Conservation (phyloP, 2,888 invertebrate species). For the Agapostemon virescens region DNA sequence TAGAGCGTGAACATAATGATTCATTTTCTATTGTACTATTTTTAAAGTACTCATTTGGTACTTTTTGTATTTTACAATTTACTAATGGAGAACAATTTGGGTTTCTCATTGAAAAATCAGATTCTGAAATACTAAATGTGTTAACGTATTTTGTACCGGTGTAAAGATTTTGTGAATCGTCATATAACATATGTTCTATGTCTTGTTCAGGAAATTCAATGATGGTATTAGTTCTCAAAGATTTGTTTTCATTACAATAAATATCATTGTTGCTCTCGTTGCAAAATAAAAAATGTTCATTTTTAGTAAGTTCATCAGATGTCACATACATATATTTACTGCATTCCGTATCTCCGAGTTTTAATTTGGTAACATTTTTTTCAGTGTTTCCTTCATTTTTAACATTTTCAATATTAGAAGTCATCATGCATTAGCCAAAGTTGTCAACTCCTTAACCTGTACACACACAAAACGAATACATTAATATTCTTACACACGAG, state of each 20-base stretch:
- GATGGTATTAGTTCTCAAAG: slow-evolving; percentile 42
- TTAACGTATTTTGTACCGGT: slow-evolving; percentile 18
- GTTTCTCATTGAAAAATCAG: slow-evolving; percentile 19
- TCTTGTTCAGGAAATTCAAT: slow-evolving; percentile 54
- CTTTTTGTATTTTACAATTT: slow-evolving; percentile 36
- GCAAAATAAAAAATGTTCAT: slow-evolving; percentile 41
- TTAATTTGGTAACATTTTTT: slow-evolving; percentile 29
- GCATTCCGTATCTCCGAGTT: slow-evolving; percentile 31
- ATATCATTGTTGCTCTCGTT: slow-evolving; percentile 40
- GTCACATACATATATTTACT: slow-evolving; percentile 44
- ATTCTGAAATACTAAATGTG: slow-evolving; percentile 21
- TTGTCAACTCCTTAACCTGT: slow-evolving; percentile 76
- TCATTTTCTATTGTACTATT: slow-evolving; percentile 39
- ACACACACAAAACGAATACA: slow-evolving; percentile 28
- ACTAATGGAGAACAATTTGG: slow-evolving; percentile 17
- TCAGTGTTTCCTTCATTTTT: slow-evolving; percentile 36
- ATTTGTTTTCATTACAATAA: slow-evolving; percentile 44
- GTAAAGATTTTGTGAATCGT: slow-evolving; percentile 51
- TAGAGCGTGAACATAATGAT: slow-evolving; percentile 35
- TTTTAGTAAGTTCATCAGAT: slow-evolving; percentile 40
- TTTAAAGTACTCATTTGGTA: slow-evolving; percentile 27
- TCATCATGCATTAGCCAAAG: slow-evolving; percentile 73
- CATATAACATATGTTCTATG: slow-evolving; percentile 62
- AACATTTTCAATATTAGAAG: slow-evolving; percentile 50
- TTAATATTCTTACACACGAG: background rate